These are phyloP conservation scores for Pseudanteris insignis DNA, from an alignment of 2,888 invertebrate species.

Conservation along the genomic window DNA sequence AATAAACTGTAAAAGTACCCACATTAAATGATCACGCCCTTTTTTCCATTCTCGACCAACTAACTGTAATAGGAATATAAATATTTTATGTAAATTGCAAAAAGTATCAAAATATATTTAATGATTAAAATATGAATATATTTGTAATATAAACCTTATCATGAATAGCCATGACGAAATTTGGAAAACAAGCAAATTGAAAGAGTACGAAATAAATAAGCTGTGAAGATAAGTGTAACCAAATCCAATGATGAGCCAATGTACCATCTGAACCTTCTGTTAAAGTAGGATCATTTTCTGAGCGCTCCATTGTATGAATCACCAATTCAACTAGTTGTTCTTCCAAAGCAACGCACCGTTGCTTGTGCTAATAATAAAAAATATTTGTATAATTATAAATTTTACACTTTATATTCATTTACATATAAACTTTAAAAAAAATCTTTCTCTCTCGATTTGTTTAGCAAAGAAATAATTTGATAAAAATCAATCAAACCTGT, in stretches of 20 bases:
- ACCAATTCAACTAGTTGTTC: slow-evolving; percentile 92
- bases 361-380: slow-evolving; percentile 73
- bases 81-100: background rate
- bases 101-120: background rate
- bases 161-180: slow-evolving; percentile 88
- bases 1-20: slow-evolving; percentile 96
- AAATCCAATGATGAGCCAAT: slow-evolving; percentile 80
- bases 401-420: too few species aligned
- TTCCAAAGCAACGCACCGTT: slow-evolving; percentile 87
- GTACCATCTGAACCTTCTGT: slow-evolving; percentile 72
- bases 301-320: slow-evolving; percentile 90
- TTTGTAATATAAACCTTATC: too few species aligned
- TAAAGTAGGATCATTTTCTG: slow-evolving; percentile 74
- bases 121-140: too few species aligned
- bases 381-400: slow-evolving; percentile 1
- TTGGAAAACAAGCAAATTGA: slow-evolving; percentile 92
- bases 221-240: slow-evolving; percentile 94
- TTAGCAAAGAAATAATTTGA: too few species aligned
- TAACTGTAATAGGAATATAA: slow-evolving; percentile 71
- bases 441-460: too few species aligned
- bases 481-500: slow-evolving; percentile 70
- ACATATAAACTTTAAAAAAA: too few species aligned
- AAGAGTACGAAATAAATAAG: slow-evolving; percentile 94
- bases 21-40: slow-evolving; percentile 98
- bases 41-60: slow-evolving; percentile 83